phyloP scores from a whole-genome alignment of 92 coral and sea anemone genomes.

The Epizoanthus scotinus region DNA sequence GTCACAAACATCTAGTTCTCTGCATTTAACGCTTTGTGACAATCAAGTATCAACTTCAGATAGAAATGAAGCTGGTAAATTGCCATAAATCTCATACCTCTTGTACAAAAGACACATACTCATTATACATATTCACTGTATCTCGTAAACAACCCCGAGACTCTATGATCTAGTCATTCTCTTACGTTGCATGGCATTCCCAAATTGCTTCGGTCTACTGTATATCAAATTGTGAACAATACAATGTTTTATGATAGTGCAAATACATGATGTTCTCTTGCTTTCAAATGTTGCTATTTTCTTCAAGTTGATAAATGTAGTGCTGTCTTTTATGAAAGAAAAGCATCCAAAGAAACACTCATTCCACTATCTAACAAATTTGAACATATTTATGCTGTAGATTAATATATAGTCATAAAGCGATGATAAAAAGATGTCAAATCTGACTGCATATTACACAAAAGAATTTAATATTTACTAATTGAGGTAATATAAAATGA shows the following conservation, averaged over 20 bases:
- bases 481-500: neutral
- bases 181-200: neutral
- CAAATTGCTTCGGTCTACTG: neutral
- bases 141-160: neutral
- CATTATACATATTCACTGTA: neutral
- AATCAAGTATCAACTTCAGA: neutral
- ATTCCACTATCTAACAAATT: no score
- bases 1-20: neutral
- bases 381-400: no score
- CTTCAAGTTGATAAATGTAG: neutral
- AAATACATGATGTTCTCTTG: conserved; percentile 7
- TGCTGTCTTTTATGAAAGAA: neutral
- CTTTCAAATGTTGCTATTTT: neutral
- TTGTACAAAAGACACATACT: neutral
- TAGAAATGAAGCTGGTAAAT: neutral
- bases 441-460: neutral
- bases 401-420: neutral
- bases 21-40: no score
- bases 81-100: neutral
- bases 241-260: neutral
- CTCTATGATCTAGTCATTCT: neutral
- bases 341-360: no score
- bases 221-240: neutral
- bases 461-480: neutral
- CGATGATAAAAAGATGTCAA: neutral